These are phyloP conservation scores for Narcine bancroftii DNA, from an alignment of 2,113 vertebrate genomes.

Conservation along the genomic window DNA sequence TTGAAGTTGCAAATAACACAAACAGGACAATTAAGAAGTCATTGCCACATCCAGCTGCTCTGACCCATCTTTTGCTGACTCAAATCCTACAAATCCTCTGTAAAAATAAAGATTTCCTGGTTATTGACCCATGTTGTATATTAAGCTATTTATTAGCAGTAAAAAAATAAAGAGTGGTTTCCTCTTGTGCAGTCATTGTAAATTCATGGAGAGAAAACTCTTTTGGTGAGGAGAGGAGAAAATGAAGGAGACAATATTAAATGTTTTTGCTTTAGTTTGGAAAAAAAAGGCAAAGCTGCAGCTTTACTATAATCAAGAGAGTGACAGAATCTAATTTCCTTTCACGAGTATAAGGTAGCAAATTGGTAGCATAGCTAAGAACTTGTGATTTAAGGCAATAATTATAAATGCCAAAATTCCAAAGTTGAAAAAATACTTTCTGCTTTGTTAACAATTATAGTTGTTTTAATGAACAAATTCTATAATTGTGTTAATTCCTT, in stretches of 20 bases:
- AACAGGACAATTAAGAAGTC: constrained; percentile 6
- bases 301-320: constrained; percentile 1
- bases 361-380: background rate
- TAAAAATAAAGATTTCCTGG: constrained; percentile 34
- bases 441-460: background rate
- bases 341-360: background rate
- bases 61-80: constrained; percentile 22
- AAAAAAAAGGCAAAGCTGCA: background rate
- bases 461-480: background rate
- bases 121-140: background rate
- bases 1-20: constrained; percentile 23
- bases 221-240: background rate
- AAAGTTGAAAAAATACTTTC: background rate
- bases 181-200: background rate
- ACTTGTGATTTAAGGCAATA: background rate
- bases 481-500: background rate
- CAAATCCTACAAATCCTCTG: constrained; percentile 13
- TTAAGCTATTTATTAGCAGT: constrained; percentile 10
- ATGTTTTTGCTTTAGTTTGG: too few relatives aligned
- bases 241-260: background rate
- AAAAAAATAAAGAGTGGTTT: background rate
- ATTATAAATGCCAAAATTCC: background rate
- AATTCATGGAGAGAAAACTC: background rate
- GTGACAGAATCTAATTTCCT: constrained; percentile 9
- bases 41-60: constrained; percentile 5